Evolutionary conservation across 2,888 invertebrate species (phyloP).

Genomic region (Amorpha juglandis): DNA sequence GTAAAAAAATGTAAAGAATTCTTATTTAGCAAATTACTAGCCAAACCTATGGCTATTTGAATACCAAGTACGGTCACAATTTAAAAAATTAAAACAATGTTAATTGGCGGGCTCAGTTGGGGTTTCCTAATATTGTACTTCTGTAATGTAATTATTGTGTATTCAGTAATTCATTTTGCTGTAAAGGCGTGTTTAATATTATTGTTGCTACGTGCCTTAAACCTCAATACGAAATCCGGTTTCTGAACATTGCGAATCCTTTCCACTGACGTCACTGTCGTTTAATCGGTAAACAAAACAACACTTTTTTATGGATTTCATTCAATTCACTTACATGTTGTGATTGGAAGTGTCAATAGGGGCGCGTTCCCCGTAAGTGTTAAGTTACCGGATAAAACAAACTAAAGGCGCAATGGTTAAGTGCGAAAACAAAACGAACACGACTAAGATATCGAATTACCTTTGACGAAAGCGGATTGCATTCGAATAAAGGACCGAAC

Average conservation of each 20-base stretch:
- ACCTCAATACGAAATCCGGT: background rate
- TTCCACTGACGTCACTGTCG: background rate
- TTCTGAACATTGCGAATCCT: background rate
- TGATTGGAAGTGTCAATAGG: constrained; percentile 82
- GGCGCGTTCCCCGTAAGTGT: constrained; percentile 72
- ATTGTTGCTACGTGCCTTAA: background rate
- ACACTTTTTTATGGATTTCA: constrained; percentile 20
- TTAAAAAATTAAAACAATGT: constrained; percentile 4
- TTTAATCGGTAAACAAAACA: constrained; percentile 15
- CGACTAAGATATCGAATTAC: constrained; percentile 77
- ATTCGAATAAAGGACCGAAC: constrained; percentile 68
- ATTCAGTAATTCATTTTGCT: background rate
- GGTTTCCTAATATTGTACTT: constrained; percentile 10
- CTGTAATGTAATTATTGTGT: background rate
- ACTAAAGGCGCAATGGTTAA: constrained; percentile 78
- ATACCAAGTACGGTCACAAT: background rate
- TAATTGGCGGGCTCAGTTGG: constrained; percentile 12
- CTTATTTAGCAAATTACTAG: background rate
- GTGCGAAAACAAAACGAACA: constrained; percentile 81
- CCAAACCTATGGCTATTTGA: background rate
- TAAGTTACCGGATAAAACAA: constrained; percentile 74
- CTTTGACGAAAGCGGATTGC: constrained; percentile 74
- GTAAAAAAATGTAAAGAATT: background rate
- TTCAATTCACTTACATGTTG: constrained; percentile 61
- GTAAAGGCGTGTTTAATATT: background rate